These are phyloP conservation scores for Poecilus cupreus DNA, from an alignment of 2,888 invertebrate genomes.

Conservation along the genomic window DNA sequence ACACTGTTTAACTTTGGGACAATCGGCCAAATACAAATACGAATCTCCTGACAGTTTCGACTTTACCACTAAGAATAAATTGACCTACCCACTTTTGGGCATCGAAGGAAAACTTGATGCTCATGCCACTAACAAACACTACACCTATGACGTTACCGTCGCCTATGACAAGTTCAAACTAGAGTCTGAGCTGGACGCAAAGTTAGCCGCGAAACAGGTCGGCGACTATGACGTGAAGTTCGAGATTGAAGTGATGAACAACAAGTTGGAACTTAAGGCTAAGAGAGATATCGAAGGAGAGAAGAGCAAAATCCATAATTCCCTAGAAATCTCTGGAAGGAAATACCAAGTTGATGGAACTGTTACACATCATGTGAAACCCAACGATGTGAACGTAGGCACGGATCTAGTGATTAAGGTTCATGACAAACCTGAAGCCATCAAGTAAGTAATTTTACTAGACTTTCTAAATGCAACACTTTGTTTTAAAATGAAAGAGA, in stretches of 20 bases:
- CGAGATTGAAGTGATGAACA: constrained; percentile 74
- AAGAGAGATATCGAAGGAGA: constrained; percentile 76
- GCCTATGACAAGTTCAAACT: constrained; percentile 77
- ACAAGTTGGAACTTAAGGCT: constrained; percentile 74
- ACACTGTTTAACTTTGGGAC: constrained; percentile 75
- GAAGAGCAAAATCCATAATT: constrained; percentile 79
- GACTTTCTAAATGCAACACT: no score
- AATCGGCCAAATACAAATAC: constrained; percentile 71
- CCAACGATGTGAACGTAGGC: constrained; percentile 76
- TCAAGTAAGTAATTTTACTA: constrained; percentile 76
- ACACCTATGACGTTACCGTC: constrained; percentile 76
- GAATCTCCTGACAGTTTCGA: constrained; percentile 72
- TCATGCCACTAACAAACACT: constrained; percentile 75
- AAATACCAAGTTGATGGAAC: constrained; percentile 79
- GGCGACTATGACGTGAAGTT: constrained; percentile 78
- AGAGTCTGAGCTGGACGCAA: constrained; percentile 73
- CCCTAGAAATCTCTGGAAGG: constrained; percentile 77
- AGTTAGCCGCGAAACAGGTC: constrained; percentile 70
- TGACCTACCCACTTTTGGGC: constrained; percentile 76
- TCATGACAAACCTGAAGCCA: constrained; percentile 75
- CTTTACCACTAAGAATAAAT: constrained; percentile 75
- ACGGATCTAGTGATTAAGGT: constrained; percentile 76
- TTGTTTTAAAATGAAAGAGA: no score
- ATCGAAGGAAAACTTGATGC: constrained; percentile 76
- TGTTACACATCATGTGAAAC: constrained; percentile 75